These are phyloP conservation scores for Zaprionus lineosus DNA, from an alignment of 2,888 invertebrate species.

Conservation along the genomic window DNA sequence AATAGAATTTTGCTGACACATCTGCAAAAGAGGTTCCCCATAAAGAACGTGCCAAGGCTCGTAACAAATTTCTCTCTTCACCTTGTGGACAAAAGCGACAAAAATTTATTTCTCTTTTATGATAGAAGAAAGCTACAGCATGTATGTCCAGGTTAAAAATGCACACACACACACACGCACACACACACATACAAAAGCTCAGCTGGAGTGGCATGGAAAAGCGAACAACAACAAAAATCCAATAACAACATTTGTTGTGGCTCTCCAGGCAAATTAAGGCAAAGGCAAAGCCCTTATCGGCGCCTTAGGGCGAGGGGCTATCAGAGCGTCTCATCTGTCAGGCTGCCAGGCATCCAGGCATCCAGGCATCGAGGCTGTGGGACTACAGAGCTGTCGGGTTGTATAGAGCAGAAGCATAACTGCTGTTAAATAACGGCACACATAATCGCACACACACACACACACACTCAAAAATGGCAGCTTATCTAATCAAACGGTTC, in stretches of 20 bases:
- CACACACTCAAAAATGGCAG: slow-evolving; percentile 19
- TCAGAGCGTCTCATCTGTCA: slow-evolving; percentile 36
- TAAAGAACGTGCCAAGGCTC: slow-evolving; percentile 40
- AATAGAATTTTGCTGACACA: slow-evolving; percentile 55
- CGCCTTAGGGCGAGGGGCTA: slow-evolving; percentile 25
- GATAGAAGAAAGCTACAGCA: too few relatives aligned
- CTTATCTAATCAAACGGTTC: slow-evolving; percentile 46
- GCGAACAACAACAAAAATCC: too few relatives aligned
- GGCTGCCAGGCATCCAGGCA: slow-evolving; percentile 13
- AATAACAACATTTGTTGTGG: not conserved
- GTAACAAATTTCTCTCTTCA: too few relatives aligned
- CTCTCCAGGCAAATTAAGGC: slow-evolving; percentile 7
- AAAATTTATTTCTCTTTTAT: not conserved
- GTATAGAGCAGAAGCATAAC: slow-evolving; percentile 27
- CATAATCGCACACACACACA: not conserved
- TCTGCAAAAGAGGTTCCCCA: slow-evolving; percentile 20
- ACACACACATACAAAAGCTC: not conserved
- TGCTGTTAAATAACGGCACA: slow-evolving; percentile 32
- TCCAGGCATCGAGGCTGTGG: too few relatives aligned
- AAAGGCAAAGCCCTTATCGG: slow-evolving; percentile 30
- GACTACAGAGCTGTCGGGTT: too few relatives aligned
- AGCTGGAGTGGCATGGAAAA: slow-evolving; percentile 2
- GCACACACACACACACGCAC: not conserved
- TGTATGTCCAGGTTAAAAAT: too few relatives aligned
- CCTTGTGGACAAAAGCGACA: not conserved